Evolutionary conservation across 2,888 invertebrate species (phyloP).

Genomic region (Gandaritis pyraliata): DNA sequence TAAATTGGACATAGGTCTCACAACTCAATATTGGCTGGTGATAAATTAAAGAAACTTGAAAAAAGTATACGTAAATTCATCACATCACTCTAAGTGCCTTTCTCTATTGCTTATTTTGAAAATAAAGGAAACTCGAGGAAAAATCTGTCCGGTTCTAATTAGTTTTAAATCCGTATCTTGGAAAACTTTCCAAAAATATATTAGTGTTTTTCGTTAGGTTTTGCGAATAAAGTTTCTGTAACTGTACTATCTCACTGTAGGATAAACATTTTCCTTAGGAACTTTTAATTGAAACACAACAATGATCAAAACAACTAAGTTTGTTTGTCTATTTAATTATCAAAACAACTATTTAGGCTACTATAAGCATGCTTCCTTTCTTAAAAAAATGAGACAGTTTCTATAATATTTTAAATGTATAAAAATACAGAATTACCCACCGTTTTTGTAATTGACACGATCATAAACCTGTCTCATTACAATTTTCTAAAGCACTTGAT

Average conservation of each 20-base stretch:
- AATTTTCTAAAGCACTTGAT: conserved; percentile 55
- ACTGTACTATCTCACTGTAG: conserved; percentile 17
- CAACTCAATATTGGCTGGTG: too few relatives aligned
- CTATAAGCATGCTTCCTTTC: too few relatives aligned
- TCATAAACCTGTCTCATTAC: conserved; percentile 30
- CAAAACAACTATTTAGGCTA: neutral
- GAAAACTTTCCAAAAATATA: conserved; percentile 44
- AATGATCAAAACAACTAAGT: neutral
- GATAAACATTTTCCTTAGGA: conserved; percentile 12
- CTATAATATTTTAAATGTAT: neutral
- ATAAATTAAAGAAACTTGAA: too few relatives aligned
- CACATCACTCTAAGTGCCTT: conserved; percentile 8
- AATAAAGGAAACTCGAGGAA: conserved; percentile 50
- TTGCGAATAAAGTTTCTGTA: conserved; percentile 17
- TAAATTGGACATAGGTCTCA: too few relatives aligned
- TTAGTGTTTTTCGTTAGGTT: conserved; percentile 22
- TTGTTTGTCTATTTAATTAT: neutral
- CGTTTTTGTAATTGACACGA: conserved; percentile 15
- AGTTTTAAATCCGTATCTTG: conserved; percentile 52
- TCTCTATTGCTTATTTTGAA: conserved; percentile 24
- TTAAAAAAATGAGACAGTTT: too few relatives aligned
- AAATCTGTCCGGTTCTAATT: conserved; percentile 53
- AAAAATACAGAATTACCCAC: too few relatives aligned
- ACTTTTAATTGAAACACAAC: conserved; percentile 26
- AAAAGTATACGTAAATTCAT: neutral